These are phyloP conservation scores for Myanophis thanlyinensis DNA, from an alignment of 2,113 vertebrate species.

Conservation along the genomic window DNA sequence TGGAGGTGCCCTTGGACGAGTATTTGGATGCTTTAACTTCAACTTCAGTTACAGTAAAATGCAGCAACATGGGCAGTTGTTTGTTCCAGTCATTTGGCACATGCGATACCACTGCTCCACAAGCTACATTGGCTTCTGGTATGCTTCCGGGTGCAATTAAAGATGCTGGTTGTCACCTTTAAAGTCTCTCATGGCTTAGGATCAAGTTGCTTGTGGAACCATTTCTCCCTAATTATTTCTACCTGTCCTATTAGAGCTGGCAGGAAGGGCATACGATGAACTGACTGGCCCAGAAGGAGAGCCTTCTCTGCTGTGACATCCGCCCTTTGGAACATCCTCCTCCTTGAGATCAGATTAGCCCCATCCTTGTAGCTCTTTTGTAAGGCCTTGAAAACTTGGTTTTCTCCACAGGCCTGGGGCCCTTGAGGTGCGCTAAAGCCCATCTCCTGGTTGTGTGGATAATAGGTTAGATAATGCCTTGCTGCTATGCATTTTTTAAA, in stretches of 20 bases:
- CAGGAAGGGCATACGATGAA: neutral
- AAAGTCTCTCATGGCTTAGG: neutral
- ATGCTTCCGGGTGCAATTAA: neutral
- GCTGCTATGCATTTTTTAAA: neutral
- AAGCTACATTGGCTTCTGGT: neutral
- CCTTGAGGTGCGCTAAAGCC: neutral
- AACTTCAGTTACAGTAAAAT: neutral
- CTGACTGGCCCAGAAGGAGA: neutral
- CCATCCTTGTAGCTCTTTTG: neutral
- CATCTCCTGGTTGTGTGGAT: neutral
- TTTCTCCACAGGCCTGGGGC: neutral
- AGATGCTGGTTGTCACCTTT: neutral
- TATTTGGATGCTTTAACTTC: neutral
- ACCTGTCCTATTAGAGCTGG: neutral
- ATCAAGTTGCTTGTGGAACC: neutral
- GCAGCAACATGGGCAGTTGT: neutral
- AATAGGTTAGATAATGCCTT: neutral
- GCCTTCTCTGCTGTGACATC: neutral
- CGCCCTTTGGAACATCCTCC: neutral
- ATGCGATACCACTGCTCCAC: neutral
- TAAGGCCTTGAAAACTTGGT: neutral
- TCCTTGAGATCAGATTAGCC: neutral
- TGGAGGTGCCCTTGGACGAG: neutral
- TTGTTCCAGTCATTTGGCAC: neutral
- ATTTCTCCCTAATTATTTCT: neutral